Evolutionary conservation across 2,888 invertebrate species (phyloP).

Genomic region (Labia minor): DNA sequence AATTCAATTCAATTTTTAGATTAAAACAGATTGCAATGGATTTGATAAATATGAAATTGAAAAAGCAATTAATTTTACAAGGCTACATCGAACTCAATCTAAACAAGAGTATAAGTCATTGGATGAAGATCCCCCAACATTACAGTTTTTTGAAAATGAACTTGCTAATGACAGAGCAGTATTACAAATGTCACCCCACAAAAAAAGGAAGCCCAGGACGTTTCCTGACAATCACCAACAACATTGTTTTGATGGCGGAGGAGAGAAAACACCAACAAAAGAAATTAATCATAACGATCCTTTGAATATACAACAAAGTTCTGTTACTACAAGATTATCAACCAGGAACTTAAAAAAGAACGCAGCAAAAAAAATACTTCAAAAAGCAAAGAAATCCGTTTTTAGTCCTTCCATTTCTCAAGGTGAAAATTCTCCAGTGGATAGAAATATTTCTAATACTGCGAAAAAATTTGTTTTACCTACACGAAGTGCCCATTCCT

Average conservation of each 20-base stretch:
- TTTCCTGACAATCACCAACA: conserved; percentile 26
- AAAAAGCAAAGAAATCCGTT: conserved; percentile 32
- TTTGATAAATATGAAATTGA: conserved; percentile 32
- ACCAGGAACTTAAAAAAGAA: conserved; percentile 33
- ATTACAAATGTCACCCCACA: neutral
- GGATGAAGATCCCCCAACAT: conserved; percentile 19
- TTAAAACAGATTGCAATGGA: conserved; percentile 35
- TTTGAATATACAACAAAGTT: conserved; percentile 20
- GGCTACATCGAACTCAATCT: conserved; percentile 23
- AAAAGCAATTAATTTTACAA: conserved; percentile 23
- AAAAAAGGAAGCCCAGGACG: conserved; percentile 24
- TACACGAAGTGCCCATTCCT: conserved; percentile 70
- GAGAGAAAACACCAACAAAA: neutral
- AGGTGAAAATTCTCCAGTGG: conserved; percentile 32
- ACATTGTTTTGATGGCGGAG: conserved; percentile 20
- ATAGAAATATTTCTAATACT: conserved; percentile 27
- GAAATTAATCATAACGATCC: neutral
- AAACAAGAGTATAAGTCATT: conserved; percentile 24
- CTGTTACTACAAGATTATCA: neutral
- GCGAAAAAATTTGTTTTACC: conserved; percentile 59
- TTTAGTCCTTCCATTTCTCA: conserved; percentile 30
- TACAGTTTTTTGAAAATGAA: conserved; percentile 21
- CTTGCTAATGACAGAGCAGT: neutral
- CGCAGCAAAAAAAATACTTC: conserved; percentile 35
- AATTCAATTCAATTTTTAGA: conserved; percentile 29